Conservation (phyloP, 1,140 invertebrate genomes). For the Drosophila santomea region DNA sequence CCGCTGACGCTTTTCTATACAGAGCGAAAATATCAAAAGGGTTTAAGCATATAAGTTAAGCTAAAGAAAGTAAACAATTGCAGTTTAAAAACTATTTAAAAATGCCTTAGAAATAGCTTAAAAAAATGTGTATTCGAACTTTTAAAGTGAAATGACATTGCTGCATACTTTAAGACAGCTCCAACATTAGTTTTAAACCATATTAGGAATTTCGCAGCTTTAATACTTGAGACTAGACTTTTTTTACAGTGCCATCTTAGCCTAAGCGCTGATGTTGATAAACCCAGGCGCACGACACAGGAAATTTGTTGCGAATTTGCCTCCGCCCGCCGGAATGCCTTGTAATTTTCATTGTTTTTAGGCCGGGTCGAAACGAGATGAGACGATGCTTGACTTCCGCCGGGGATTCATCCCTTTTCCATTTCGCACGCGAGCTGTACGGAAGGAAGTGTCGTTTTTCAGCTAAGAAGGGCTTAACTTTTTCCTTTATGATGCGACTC, state of each 20-base stretch:
- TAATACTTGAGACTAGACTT: not conserved
- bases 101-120: not conserved
- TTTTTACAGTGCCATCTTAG: constrained; percentile 19
- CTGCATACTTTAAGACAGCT: too few species aligned
- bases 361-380: constrained; percentile 45
- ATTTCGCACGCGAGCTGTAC: constrained; percentile 1
- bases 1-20: not conserved
- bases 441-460: constrained; percentile 80
- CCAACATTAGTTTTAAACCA: too few species aligned
- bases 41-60: not conserved
- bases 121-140: too few species aligned
- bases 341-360: constrained; percentile 80
- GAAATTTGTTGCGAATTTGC: constrained; percentile 37
- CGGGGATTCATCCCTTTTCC: constrained; percentile 40
- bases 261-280: constrained; percentile 62
- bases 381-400: constrained; percentile 57
- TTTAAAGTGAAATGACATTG: too few species aligned
- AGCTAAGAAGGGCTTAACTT: constrained; percentile 76
- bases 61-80: too few species aligned
- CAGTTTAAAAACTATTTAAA: not conserved
- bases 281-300: constrained; percentile 45
- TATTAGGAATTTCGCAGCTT: too few species aligned
- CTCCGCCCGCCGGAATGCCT: constrained; percentile 18
- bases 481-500: constrained; percentile 66
- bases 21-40: constrained; percentile 3